Conservation (phyloP, 2,888 invertebrate genomes). For the Neoascia interrupta region DNA sequence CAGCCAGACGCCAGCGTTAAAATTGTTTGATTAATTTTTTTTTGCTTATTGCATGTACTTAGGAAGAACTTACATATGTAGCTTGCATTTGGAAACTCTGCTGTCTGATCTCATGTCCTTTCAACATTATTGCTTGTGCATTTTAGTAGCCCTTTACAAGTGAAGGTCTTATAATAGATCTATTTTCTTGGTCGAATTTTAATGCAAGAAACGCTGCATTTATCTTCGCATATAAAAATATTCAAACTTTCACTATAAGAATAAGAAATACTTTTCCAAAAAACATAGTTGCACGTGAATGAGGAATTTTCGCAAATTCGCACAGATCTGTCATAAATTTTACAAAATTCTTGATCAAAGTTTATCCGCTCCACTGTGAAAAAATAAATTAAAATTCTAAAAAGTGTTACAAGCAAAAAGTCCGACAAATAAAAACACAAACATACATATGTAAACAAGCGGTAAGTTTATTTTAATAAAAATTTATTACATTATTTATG, state of each 20-base stretch:
- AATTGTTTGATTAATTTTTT: no score
- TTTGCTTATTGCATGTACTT: no score
- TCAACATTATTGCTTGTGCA: no score
- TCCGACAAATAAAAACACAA: constrained; percentile 6
- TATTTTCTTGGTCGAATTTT: no score
- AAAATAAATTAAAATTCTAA: constrained; percentile 8
- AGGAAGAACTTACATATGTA: no score
- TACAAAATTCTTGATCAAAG: constrained; percentile 22
- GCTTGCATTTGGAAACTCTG: no score
- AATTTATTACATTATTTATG: background rate
- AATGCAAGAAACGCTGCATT: no score
- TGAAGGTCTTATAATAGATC: no score
- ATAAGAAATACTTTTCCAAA: background rate
- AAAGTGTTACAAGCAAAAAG: background rate
- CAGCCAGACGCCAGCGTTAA: no score
- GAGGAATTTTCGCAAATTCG: constrained; percentile 1
- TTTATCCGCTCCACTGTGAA: constrained; percentile 4
- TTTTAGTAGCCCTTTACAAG: no score
- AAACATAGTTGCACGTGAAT: constrained; percentile 34
- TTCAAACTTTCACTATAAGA: background rate
- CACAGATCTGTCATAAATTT: constrained; percentile 12
- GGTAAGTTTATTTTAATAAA: constrained; percentile 31
- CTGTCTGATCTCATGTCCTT: no score
- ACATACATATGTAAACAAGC: background rate
- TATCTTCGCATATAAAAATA: background rate